Evolutionary conservation across 2,888 invertebrate species (phyloP), one percentile per base, ranked within the genome.

Genomic region (Euplagia quadripunctaria): DNA sequence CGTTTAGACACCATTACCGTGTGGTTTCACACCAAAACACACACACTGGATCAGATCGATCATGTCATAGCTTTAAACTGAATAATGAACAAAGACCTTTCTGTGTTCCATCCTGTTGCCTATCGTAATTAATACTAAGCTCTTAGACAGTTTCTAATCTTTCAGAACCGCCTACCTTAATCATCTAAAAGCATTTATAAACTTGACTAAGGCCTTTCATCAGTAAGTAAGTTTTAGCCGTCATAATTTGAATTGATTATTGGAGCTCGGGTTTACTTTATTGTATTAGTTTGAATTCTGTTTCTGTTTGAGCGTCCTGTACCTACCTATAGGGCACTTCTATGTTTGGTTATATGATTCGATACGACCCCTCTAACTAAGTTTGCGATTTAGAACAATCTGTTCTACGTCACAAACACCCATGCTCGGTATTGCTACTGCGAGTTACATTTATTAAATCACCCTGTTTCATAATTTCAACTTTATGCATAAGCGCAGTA

Each of bases 301-400:
- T 75, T 80, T 73, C 79, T 85, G 84, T 87, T 87, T 65, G 73
- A 73, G 69, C 69, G 78, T 46, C 31, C 46, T 43, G 14, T 49
- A 69, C 31, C 17, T 43, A 79, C 71, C 74, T 75, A 85, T 78
- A 80, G 82, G 81, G 78, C 83, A 78, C 79, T 80, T 76, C 79
- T 85, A 90, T 90, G 89, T 92, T 90, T 90, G 43, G 85, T 85
- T 79, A 84, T 86, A 87, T 89, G 90, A 91, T 90, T 91, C 84
- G 87, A 91, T 90, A 91, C 80, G 86, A 90, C 92, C 91, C 90
- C 90, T 90, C 83, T 91, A 91, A 92, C 88, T 74, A 85, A 92
- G 89, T 92, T 93, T 90, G 82, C 71, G 86, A 90, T 91, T 91
- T 89, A 87, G 80, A 87, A 85, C 89, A 90, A 90, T 92, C 88